A percentile compares a stretch with the other conserved stretches of the same genome.
Conservation (phyloP, 2,113 vertebrate genomes). For the Elephantulus edwardii region DNA sequence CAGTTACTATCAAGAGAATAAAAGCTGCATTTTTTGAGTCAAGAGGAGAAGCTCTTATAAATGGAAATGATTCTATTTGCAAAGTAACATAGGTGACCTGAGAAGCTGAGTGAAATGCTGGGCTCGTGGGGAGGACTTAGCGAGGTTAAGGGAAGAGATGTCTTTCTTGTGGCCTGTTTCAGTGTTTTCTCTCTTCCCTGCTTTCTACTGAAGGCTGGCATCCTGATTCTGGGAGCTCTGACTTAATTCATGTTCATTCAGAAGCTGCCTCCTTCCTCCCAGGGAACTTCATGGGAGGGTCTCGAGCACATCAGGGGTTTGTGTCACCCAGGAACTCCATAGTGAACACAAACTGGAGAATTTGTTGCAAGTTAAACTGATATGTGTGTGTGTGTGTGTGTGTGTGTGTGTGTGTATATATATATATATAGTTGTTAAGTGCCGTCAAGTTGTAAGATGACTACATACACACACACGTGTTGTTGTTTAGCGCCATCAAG, state of each 20-base stretch:
- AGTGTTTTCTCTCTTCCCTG: constrained; percentile 58
- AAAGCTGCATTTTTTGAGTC: constrained; percentile 57
- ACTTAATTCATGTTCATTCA: background rate
- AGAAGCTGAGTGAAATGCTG: constrained; percentile 67
- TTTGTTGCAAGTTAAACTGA: background rate
- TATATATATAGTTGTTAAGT: too few relatives aligned
- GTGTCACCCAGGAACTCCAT: too few relatives aligned
- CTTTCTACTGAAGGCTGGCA: background rate
- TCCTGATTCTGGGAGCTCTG: background rate
- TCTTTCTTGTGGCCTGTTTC: constrained; percentile 78
- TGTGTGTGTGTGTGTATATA: too few relatives aligned
- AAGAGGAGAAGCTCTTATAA: constrained; percentile 56
- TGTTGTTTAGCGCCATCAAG: too few relatives aligned
- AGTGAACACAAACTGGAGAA: background rate
- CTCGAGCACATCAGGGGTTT: background rate
- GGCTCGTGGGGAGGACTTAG: constrained; percentile 50
- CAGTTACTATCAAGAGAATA: constrained; percentile 66
- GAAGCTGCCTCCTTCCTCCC: background rate
- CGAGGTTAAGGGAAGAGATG: constrained; percentile 77
- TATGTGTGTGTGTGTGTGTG: too few relatives aligned
- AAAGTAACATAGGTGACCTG: constrained; percentile 77
- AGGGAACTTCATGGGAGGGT: background rate
- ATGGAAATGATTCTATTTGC: constrained; percentile 77
- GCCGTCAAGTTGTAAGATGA: too few relatives aligned
- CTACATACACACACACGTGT: too few relatives aligned